Evolutionary conservation across 1,140 invertebrate species (phyloP).

Genomic region (Asbolus verrucosus): DNA sequence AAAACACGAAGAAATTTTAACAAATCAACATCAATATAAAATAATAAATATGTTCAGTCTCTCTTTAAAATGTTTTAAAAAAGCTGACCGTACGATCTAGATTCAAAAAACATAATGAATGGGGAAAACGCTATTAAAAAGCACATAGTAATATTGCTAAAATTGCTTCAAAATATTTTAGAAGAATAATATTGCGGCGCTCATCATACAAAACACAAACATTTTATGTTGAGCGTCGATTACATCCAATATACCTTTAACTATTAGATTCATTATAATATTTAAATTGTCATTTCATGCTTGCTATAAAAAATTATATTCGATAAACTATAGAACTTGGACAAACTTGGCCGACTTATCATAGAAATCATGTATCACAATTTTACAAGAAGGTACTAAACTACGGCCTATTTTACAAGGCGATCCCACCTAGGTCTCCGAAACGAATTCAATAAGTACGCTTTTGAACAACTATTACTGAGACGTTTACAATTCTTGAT

Average conservation of each 20-base stretch:
- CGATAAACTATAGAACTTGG: conserved; percentile 25
- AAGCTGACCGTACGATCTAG: conserved; percentile 33
- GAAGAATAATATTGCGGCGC: conserved; percentile 12
- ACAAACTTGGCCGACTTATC: conserved; percentile 42
- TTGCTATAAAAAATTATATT: conserved; percentile 2
- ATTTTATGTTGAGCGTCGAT: conserved; percentile 14
- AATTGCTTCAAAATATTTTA: conserved; percentile 36
- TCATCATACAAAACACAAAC: neutral
- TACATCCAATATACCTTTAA: neutral
- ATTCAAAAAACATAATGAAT: conserved; percentile 4
- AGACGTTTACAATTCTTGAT: too few relatives aligned
- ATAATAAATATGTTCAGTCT: conserved; percentile 44
- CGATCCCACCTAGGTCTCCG: neutral
- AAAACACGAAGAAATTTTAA: neutral
- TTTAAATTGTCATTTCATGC: conserved; percentile 33
- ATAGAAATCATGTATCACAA: conserved; percentile 48
- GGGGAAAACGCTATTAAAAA: conserved; percentile 26
- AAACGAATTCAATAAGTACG: conserved; percentile 1
- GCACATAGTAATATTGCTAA: conserved; percentile 31
- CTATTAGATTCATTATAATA: neutral
- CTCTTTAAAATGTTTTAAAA: conserved; percentile 34
- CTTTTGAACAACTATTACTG: too few relatives aligned
- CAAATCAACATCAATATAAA: conserved; percentile 40
- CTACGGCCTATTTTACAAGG: conserved; percentile 10
- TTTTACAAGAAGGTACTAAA: conserved; percentile 37